Evolutionary conservation across 35 echinoderm and acorn worm genomes (phyloP).

Genomic region (Patiria miniata): DNA sequence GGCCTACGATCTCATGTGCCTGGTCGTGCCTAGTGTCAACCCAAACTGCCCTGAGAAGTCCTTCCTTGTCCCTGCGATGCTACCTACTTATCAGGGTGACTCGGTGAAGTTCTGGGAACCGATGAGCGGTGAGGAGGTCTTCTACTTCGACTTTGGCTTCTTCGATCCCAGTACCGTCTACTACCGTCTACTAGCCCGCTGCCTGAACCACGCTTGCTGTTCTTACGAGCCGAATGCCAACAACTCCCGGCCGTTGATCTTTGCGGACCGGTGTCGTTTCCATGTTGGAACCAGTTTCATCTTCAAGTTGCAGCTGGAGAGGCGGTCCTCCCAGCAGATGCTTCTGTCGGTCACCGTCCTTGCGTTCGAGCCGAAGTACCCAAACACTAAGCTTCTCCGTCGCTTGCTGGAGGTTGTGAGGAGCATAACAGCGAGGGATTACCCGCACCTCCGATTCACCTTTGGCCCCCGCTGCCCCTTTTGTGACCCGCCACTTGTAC

Average conservation of each 20-base stretch:
- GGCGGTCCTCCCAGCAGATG: neutral
- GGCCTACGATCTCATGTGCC: constrained; percentile 34
- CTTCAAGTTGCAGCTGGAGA: constrained; percentile 16
- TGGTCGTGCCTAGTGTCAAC: neutral
- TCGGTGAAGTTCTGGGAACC: neutral
- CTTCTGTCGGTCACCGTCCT: neutral
- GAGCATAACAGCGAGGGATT: neutral
- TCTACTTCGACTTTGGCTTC: constrained; percentile 54
- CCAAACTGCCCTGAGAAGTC: neutral
- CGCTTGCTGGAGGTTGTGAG: neutral
- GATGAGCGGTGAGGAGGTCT: constrained; percentile 21
- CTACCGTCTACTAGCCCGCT: constrained; percentile 26
- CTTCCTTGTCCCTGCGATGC: neutral
- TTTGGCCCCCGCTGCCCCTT: neutral
- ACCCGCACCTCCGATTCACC: neutral
- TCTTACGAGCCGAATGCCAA: neutral
- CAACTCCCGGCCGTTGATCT: neutral
- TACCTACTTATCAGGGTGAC: neutral
- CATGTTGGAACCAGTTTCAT: constrained; percentile 8
- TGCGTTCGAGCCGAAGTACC: neutral
- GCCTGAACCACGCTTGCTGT: neutral
- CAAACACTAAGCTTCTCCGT: neutral
- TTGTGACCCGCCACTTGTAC: neutral
- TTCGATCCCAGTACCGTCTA: constrained; percentile 6
- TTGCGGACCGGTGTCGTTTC: constrained; percentile 1